Percentiles rank a stretch among this genome's conserved stretches.
Conservation (phyloP, 2,797 vertebrate species). For the Pristis pectinata region DNA sequence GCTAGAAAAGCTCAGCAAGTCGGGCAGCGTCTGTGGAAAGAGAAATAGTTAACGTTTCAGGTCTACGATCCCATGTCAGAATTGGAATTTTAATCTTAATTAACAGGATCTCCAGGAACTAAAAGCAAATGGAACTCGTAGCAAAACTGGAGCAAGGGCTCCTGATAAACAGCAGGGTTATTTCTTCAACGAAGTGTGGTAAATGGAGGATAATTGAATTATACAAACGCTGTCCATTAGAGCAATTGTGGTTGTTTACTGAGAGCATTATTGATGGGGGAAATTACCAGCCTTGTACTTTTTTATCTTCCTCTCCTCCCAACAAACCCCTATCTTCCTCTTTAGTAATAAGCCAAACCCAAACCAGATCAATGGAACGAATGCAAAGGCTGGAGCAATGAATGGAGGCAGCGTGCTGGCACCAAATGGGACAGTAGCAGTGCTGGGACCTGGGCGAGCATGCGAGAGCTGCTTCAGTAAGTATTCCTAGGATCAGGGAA, state of each 20-base stretch:
- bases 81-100: not conserved
- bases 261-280: not conserved
- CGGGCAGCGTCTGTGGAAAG: no score
- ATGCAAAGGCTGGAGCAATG: slow-evolving; percentile 77
- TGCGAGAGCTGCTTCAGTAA: slow-evolving; percentile 98
- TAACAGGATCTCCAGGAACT: not conserved
- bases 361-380: slow-evolving; percentile 89
- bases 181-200: not conserved
- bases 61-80: no score
- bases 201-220: not conserved
- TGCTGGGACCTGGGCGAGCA: slow-evolving; percentile 73
- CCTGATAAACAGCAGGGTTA: not conserved
- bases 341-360: slow-evolving; percentile 95
- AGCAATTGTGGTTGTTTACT: not conserved
- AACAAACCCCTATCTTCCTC: slow-evolving; percentile 40
- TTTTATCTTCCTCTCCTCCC: not conserved
- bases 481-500: slow-evolving; percentile 47
- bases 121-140: not conserved
- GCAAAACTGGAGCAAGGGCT: not conserved
- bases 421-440: slow-evolving; percentile 54
- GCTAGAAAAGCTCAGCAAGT: no score
- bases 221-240: not conserved
- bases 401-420: slow-evolving; percentile 67
- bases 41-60: no score
- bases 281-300: not conserved